Base-by-base conservation (phyloP, 2,888 invertebrate genomes). In the Eupelmus urozonus region DNA sequence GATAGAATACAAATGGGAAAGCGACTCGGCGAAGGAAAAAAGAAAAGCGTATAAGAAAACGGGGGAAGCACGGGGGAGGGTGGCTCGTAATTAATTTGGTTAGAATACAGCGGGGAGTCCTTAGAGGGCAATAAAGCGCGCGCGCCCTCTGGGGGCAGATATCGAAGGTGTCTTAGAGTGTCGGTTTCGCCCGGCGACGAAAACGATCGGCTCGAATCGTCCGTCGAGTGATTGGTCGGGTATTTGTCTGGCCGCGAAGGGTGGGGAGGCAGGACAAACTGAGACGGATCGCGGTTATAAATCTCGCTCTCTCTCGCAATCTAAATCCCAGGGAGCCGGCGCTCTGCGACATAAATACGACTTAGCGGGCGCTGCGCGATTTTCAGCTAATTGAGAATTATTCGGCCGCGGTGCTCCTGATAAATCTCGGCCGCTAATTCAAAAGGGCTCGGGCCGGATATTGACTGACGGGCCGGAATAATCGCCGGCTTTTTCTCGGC, bases 361-460 rank as follows among this genome's bases (percentile, higher is more conserved):
- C 86, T 89, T 89, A 88, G 87, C 83, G 83, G 81, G 82, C 79
- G 49, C 4, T 5, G 18, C 82, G 81, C 85, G 85, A 86, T 86
- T 86, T 85, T 82, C 86, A 82, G 83, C 86, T 89, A 89, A 89
- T 89, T 88, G 89, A 89, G 88, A 89, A 88, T 89, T 89, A 89
- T 89, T 88, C 84, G 84, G 83, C 83, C 34, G 59, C 34, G 20
- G 20, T 20, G 20, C 2, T 20, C 18, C 4, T 13, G 18, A 45
- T 45, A 45, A 45, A 45, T 45, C 45, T 45, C 13, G 16, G 16
- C 45, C 13, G 2, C 16, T 45, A 45, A 45, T 45, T 45, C 13
- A 16, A 45, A 45, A 45, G 13, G 16, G 16, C 2, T 9, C 9
- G 5, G 3, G 34, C 34, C 34, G 34, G 34, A 34, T 34, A 34